Conservation (phyloP, 1,140 invertebrate species). For the Temnothorax curvispinosus region DNA sequence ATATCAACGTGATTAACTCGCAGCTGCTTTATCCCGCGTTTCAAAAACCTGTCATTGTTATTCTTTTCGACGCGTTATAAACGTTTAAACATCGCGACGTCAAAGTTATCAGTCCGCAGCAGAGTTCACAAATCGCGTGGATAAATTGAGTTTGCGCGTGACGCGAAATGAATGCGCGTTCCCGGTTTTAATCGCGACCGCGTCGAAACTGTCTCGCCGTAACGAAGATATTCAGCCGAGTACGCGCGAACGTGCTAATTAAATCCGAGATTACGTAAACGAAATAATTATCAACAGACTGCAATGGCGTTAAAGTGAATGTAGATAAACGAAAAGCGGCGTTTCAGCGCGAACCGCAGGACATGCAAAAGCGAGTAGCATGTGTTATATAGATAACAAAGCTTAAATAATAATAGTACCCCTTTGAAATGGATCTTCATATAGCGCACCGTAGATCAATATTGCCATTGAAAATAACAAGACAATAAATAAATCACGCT, state of each 20-base stretch:
- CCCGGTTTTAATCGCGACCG: constrained; percentile 66
- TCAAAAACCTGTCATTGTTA: background rate
- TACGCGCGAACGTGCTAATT: constrained; percentile 65
- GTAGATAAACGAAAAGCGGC: constrained; percentile 29
- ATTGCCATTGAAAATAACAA: constrained; percentile 12
- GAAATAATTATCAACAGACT: constrained; percentile 66
- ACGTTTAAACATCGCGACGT: background rate
- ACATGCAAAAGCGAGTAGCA: background rate
- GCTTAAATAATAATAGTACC: constrained; percentile 24
- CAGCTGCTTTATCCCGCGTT: background rate
- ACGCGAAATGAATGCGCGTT: constrained; percentile 51
- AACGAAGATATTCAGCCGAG: constrained; percentile 70
- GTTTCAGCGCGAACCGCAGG: background rate
- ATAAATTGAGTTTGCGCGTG: constrained; percentile 58
- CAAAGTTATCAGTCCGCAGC: constrained; percentile 18
- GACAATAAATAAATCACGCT: too few species aligned
- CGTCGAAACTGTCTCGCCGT: constrained; percentile 61
- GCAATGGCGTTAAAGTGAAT: constrained; percentile 39
- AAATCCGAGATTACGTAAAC: constrained; percentile 72
- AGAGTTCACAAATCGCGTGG: constrained; percentile 63
- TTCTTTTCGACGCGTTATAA: background rate
- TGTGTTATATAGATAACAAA: constrained; percentile 5
- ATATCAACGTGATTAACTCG: background rate
- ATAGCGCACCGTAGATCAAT: constrained; percentile 1
- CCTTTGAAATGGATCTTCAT: constrained; percentile 26